Percentiles rank a stretch among this genome's conserved stretches.
These are phyloP conservation scores for Phenganax subtilis DNA, from an alignment of 92 coral and sea anemone species.

Conservation along the genomic window DNA sequence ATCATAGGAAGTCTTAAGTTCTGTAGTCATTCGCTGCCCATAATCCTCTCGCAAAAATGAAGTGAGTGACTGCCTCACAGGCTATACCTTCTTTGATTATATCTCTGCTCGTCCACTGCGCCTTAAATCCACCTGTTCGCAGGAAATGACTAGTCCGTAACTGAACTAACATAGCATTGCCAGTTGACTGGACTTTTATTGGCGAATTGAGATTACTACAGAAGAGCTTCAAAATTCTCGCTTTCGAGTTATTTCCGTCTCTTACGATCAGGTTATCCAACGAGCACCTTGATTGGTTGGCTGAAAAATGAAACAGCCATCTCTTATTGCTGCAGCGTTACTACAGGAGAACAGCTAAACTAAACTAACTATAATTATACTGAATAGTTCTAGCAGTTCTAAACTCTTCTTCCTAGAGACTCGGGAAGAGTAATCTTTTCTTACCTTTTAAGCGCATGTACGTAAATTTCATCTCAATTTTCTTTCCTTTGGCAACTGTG, in stretches of 20 bases:
- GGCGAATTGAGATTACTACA: background rate
- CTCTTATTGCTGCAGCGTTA: background rate
- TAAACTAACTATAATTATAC: conserved; percentile 1
- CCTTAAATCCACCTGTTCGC: conserved; percentile 12
- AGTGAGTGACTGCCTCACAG: background rate
- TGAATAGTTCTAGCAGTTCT: background rate
- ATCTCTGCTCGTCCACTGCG: conserved; percentile 8
- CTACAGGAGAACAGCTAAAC: background rate
- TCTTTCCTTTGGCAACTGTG: conserved; percentile 50
- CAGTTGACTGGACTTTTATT: background rate
- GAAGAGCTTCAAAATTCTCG: conserved; percentile 8
- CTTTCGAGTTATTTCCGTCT: conserved; percentile 6
- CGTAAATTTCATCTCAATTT: conserved; percentile 55
- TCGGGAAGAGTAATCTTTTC: background rate
- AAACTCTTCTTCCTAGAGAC: background rate
- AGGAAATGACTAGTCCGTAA: background rate
- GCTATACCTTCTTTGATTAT: conserved; percentile 7
- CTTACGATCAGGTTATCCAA: conserved; percentile 16
- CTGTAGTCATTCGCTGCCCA: too few species aligned
- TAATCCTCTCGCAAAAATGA: background rate
- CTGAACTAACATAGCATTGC: conserved; percentile 8
- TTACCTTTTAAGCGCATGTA: conserved; percentile 22
- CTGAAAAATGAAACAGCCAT: background rate
- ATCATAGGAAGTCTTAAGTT: background rate
- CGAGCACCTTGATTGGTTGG: conserved; percentile 19